Evolutionary conservation across 2,113 vertebrate genomes (phyloP).

Genomic region (Passer domesticus): DNA sequence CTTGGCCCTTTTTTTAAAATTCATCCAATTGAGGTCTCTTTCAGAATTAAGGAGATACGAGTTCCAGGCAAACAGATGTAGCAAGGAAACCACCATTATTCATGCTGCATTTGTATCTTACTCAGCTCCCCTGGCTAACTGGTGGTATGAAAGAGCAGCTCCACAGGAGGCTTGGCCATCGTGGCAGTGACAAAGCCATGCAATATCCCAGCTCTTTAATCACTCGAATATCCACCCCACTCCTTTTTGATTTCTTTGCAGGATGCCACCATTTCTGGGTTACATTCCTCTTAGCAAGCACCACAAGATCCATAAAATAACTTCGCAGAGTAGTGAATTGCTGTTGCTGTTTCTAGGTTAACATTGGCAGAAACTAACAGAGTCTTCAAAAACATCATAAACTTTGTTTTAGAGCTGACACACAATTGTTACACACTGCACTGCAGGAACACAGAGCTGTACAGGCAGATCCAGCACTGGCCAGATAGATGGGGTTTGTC

Average conservation of each 20-base stretch:
- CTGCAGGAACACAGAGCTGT: neutral
- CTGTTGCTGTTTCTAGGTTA: slow-evolving; percentile 35
- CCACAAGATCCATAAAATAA: slow-evolving; percentile 22
- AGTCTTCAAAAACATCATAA: slow-evolving; percentile 54
- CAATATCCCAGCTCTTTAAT: neutral
- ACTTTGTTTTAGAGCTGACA: slow-evolving; percentile 48
- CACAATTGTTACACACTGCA: neutral
- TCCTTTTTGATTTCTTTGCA: neutral
- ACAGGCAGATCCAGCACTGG: neutral
- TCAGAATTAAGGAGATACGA: neutral
- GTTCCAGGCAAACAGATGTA: neutral
- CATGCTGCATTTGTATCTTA: neutral
- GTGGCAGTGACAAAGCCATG: neutral
- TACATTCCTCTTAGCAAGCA: neutral
- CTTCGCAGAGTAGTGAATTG: neutral
- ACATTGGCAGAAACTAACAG: slow-evolving; percentile 43
- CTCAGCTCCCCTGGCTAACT: neutral
- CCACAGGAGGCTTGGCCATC: rapidly evolving
- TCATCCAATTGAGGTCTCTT: neutral
- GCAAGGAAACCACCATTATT: neutral
- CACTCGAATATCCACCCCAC: neutral
- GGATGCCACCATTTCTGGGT: neutral
- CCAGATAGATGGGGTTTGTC: slow-evolving; percentile 44
- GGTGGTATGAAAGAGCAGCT: neutral
- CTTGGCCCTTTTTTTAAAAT: rapidly evolving